Evolutionary conservation across 2,888 invertebrate genomes (phyloP), one percentile per base, ranked within the genome.

Genomic region (Drosophila tanythrix): DNA sequence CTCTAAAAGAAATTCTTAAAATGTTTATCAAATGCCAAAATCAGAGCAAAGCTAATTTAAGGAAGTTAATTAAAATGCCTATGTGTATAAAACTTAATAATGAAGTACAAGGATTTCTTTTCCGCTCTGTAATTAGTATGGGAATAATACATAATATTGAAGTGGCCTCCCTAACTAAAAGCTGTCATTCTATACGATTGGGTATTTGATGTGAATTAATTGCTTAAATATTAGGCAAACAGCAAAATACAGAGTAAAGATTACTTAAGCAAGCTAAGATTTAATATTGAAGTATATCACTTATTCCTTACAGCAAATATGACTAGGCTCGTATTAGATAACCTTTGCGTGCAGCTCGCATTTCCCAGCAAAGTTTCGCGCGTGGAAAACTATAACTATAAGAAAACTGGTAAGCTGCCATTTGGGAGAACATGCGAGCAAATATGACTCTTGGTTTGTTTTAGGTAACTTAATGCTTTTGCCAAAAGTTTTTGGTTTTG

Each of bases 401-500:
- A n/a, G 33, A 35, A 52, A 48, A 36, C 27, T 43, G 40, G 50
- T 13, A 46, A 55, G 29, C 48, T 36, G 65, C 38, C 25, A 40
- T 72, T 57, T 60, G 33, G 56, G 29, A 59, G 59, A 72, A 65
- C 43, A 43, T 21, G n/a, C 8, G 13, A 25, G 38, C 1, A 33
- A 48, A 51, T 36, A 31, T 56, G 66, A 57, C 33, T 66, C 59
- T 60, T 56, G 38, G 66, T 63, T 71, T 56, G 36, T n/a, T 31
- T 2, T 25, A 46, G 50, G 27, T 52, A 74, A 57, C 66, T 67
- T 63, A 56, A 62, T 78, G 75, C 38, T 18, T 8, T 79, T 62
- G 59, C 43, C 61, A 72, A 77, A 79, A 46, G 46, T 65, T 79
- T 68, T 79, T 69, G 70, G 46, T 25, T 46, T 65, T 70, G 76